Base-by-base conservation (phyloP, 1,140 invertebrate genomes). In the Caenorhabditis remanei region DNA sequence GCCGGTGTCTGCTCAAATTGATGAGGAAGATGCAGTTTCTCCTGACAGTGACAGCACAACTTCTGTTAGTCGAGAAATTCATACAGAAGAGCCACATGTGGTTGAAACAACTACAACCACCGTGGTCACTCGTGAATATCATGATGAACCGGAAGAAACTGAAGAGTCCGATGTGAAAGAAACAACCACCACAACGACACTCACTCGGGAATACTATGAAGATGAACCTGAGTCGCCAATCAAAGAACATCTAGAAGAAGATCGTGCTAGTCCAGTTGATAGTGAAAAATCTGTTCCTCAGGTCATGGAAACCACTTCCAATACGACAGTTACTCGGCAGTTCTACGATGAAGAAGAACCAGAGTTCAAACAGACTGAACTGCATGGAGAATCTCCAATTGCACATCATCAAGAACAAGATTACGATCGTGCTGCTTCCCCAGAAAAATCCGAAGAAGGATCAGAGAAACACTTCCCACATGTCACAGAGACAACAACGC, bases 31-130 rank as follows among this genome's bases (percentile, higher is more conserved):
- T 19, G 19, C 4, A 8, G 40, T 19, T 19, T 71, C 65, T 71
- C 13, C 13, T 0, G 40, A 46, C 16, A 71, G 65, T 46, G 65
- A 71, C 16, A 71, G 41, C 14, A 43, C 65, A 16, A 71, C 65
- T 71, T 71, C 65, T n/a, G 65, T 71, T 13, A 71, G 65, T 40
- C 65, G 65, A 19, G 65, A 71, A 71, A n/a, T 71, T 16, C 41
- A 46, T 43, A n/a, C 14, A n/a, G 40, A 46, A 3, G 53, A 58
- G 13, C 84, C 32, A 32, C 84, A 85, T 43, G 24, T 85, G 2
- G 24, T 46, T 16, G 84, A 85, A 50, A 85, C 84, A 50, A 85
- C 58, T 14, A 85, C 84, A 19, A 65, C 61, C 7, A 85, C 84
- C 0, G 67, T 40, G n/a, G 61, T 63, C 4, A 85, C 61, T 67